phyloP scores from a whole-genome alignment of 2,888 invertebrate species.

The Spodoptera picta region DNA sequence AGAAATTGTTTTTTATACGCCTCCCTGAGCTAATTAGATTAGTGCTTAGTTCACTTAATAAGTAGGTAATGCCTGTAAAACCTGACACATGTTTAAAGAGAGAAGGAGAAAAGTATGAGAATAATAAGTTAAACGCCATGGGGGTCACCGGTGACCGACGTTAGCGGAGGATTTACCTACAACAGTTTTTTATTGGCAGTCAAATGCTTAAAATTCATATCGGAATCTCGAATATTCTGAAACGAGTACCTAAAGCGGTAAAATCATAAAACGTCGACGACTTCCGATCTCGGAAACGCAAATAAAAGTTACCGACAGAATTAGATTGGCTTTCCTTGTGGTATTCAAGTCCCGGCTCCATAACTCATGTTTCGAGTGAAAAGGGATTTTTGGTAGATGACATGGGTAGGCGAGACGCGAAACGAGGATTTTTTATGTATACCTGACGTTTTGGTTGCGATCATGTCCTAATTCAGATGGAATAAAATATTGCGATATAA shows the following conservation, averaged over 20 bases:
- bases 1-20: conserved; percentile 19
- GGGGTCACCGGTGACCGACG: no score
- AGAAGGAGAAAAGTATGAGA: conserved; percentile 10
- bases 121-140: conserved; percentile 4
- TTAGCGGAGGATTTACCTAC: no score
- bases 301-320: conserved; percentile 34
- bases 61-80: conserved; percentile 33
- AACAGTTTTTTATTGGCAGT: no score
- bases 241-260: conserved; percentile 40
- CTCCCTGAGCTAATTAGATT: conserved; percentile 42
- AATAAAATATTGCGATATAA: no score
- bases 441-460: no score
- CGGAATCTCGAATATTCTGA: conserved; percentile 16
- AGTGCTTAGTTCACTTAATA: conserved; percentile 45
- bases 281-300: conserved; percentile 55
- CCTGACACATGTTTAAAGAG: conserved; percentile 5
- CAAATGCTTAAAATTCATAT: conserved; percentile 10
- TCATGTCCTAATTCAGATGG: no score
- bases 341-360: conserved; percentile 2
- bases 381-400: background rate
- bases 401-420: background rate
- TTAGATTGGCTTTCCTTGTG: conserved; percentile 14
- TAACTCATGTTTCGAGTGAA: conserved; percentile 7
- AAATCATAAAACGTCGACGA: conserved; percentile 57
- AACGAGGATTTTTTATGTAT: no score